Evolutionary conservation across 2,888 invertebrate genomes (phyloP).

Genomic region (Drosophila koepferae): DNA sequence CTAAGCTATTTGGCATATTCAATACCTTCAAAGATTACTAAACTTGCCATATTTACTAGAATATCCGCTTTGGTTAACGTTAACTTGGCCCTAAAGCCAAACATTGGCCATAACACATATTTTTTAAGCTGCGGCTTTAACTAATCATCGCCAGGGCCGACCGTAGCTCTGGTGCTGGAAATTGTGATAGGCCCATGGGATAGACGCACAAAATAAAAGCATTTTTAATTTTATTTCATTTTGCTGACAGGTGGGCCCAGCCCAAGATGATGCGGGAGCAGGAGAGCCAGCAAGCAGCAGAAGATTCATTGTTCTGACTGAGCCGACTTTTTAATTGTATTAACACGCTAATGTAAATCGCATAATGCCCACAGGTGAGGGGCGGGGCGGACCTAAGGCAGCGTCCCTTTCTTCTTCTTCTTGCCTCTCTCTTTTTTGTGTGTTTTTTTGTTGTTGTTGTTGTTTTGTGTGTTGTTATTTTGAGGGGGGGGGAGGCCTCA

Average conservation of each 20-base stretch:
- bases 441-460: neutral
- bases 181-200: slow-evolving; percentile 19
- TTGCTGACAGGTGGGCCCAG: slow-evolving; percentile 38
- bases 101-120: neutral
- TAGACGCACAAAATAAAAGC: slow-evolving; percentile 52
- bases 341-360: slow-evolving; percentile 79
- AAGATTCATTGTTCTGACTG: slow-evolving; percentile 62
- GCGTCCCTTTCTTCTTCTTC: neutral
- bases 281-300: neutral
- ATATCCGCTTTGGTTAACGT: neutral
- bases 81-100: neutral
- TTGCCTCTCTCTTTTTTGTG: neutral
- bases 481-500: neutral
- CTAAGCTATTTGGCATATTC: neutral
- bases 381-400: neutral
- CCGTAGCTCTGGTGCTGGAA: slow-evolving; percentile 3
- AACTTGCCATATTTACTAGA: neutral
- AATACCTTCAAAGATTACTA: neutral
- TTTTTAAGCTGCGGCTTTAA: slow-evolving; percentile 21
- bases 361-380: slow-evolving; percentile 53
- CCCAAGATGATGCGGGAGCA: neutral
- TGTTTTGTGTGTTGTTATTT: neutral
- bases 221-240: slow-evolving; percentile 70
- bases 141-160: slow-evolving; percentile 3
- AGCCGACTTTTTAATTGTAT: slow-evolving; percentile 78